phyloP scores from a whole-genome alignment of 1,140 invertebrate genomes.

The Anastrepha obliqua region DNA sequence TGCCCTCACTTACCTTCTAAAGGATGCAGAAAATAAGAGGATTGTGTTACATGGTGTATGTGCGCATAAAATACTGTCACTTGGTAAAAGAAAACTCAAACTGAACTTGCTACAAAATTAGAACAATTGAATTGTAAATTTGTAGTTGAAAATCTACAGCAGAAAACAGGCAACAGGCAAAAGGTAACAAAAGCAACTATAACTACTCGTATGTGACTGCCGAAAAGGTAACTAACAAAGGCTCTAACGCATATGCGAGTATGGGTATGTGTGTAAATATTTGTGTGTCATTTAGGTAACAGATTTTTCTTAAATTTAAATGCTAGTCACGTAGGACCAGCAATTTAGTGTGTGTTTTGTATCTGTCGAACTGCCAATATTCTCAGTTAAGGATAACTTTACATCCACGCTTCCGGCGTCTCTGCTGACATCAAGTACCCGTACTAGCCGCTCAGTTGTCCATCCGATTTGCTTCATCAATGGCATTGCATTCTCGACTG shows the following conservation, averaged over 20 bases:
- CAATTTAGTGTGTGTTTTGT: conserved; percentile 50
- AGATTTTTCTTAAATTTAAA: conserved; percentile 15
- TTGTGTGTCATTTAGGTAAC: neutral
- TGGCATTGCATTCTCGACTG: conserved; percentile 25
- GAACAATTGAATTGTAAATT: conserved; percentile 52
- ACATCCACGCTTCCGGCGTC: neutral
- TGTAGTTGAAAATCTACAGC: neutral
- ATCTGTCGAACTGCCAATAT: conserved; percentile 17
- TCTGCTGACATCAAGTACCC: neutral
- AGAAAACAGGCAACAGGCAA: neutral
- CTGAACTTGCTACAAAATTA: conserved; percentile 34
- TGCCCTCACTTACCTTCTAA: no score
- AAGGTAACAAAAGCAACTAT: conserved; percentile 26
- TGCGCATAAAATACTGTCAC: neutral
- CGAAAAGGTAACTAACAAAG: conserved; percentile 26
- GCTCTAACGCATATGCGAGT: neutral
- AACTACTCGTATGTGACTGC: conserved; percentile 32
- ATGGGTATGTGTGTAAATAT: neutral
- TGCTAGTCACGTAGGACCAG: conserved; percentile 39
- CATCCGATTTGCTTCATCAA: conserved; percentile 39
- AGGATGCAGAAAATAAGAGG: no score
- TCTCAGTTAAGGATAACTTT: neutral
- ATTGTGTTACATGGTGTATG: neutral
- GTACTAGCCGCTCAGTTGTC: neutral
- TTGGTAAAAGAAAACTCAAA: neutral